Percentiles rank a stretch among this genome's conserved stretches.
phyloP scores from a whole-genome alignment of 2,888 invertebrate genomes.

The Meandrusa payeni region DNA sequence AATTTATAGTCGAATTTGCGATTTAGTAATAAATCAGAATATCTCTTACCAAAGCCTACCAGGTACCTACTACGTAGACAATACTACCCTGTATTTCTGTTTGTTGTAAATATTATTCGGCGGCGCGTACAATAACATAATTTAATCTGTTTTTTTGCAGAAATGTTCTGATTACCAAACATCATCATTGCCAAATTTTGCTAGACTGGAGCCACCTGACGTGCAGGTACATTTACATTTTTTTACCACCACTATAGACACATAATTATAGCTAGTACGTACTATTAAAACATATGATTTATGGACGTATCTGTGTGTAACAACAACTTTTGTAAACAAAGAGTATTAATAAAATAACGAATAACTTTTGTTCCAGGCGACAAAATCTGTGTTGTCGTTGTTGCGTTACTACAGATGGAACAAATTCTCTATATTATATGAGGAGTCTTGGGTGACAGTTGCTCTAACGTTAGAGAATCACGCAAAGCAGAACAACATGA shows the following conservation, averaged over 20 bases:
- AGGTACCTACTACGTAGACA: too few species aligned
- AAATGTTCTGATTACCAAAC: conserved; percentile 97
- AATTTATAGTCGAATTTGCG: too few species aligned
- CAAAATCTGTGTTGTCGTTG: conserved; percentile 95
- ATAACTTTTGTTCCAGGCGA: conserved; percentile 83
- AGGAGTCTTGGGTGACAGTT: conserved; percentile 90
- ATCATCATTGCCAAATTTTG: conserved; percentile 93
- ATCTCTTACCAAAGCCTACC: too few species aligned
- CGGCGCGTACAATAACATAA: neutral
- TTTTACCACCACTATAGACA: neutral
- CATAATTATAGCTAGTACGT: too few species aligned
- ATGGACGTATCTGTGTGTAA: too few species aligned
- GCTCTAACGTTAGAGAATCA: conserved; percentile 89
- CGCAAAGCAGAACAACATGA: conserved; percentile 89
- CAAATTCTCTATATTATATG: conserved; percentile 94
- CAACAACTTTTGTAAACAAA: too few species aligned
- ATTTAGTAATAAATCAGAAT: too few species aligned
- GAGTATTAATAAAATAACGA: too few species aligned
- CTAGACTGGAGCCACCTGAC: conserved; percentile 95
- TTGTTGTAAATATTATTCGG: too few species aligned
- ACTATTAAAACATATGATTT: too few species aligned
- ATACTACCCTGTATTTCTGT: too few species aligned
- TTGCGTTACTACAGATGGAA: conserved; percentile 96
- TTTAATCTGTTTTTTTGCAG: conserved; percentile 78
- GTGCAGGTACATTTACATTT: conserved; percentile 84